Evolutionary conservation across 2,113 vertebrate genomes (phyloP), one percentile per base, ranked within the genome.

Genomic region (Ammodytes dubius): DNA sequence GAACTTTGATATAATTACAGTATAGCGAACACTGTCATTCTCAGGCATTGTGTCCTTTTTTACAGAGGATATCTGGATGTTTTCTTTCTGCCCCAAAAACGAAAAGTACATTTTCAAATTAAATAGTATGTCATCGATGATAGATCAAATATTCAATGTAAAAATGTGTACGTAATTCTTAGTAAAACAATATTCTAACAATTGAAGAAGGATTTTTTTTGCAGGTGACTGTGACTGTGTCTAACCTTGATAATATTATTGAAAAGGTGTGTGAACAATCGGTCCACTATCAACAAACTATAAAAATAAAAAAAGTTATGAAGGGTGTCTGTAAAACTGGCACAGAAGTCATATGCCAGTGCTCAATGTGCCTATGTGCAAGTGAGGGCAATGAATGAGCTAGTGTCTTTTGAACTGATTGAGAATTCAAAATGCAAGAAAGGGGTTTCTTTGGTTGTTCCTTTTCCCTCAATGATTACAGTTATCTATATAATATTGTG

Each of bases 371-470:
- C 15, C 17, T 17, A 11, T 47, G 64, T 5, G 57, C 57, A 19
- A 15, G 60, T 57, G 46, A 59, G 45, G 27, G 27, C 27, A 27
- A 27, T 61, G 74, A 72, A 81, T 68, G 73, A 81, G 69, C 45
- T 37, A 46, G 2, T 42, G 10, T 79, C 67, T 56, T 27, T 80
- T 4, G 39, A 58, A 19, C 17, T 43, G 43, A 77, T 42, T 58
- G 64, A 81, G 70, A 71, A 69, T 57, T 87, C 52, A 70, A 73
- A 85, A 85, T 81, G 82, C 73, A 84, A 79, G 27, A 86, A 67
- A 61, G 19, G 14, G 3, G 43, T 74, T 59, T 53, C 72, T 73
- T 73, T 49, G 37, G 68, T 7, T 39, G 47, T 70, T 43, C 14
- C 7, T 1, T 27, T 42, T 58, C 4, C 71, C 2, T 58, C 10